A percentile compares a stretch with the other conserved stretches of the same genome.
Conservation (phyloP, 1,140 invertebrate species). For the Wiebesia pumilae region DNA sequence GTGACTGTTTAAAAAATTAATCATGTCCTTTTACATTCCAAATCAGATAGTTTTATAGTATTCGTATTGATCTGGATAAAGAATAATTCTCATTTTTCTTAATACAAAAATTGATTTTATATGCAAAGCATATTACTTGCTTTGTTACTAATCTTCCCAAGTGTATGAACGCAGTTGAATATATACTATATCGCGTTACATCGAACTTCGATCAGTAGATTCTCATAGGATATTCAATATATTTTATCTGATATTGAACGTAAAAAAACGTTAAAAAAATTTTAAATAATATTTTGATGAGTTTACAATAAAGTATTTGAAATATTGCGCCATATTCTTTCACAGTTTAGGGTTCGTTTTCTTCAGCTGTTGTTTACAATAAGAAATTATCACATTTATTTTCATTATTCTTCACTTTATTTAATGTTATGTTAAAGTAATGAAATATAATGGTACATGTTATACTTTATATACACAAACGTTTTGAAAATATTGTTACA, state of each 20-base stretch:
- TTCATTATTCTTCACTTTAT: not conserved
- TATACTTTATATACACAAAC: not conserved
- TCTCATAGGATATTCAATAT: not conserved
- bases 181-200: not conserved
- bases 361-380: too few relatives aligned
- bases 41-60: conserved; percentile 16
- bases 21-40: not conserved
- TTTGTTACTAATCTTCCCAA: not conserved
- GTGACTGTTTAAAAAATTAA: not conserved
- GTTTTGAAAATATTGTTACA: not conserved
- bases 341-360: too few relatives aligned
- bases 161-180: not conserved
- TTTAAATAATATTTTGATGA: too few relatives aligned
- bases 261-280: not conserved
- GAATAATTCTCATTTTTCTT: not conserved
- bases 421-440: not conserved
- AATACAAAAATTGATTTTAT: conserved; percentile 1
- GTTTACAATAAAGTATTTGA: too few relatives aligned
- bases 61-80: not conserved
- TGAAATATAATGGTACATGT: not conserved
- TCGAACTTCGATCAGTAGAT: not conserved
- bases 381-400: not conserved
- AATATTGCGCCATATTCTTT: too few relatives aligned
- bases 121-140: not conserved
- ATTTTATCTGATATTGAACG: not conserved